phyloP scores from a whole-genome alignment of 2,113 vertebrate species.

The Suncus etruscus region DNA sequence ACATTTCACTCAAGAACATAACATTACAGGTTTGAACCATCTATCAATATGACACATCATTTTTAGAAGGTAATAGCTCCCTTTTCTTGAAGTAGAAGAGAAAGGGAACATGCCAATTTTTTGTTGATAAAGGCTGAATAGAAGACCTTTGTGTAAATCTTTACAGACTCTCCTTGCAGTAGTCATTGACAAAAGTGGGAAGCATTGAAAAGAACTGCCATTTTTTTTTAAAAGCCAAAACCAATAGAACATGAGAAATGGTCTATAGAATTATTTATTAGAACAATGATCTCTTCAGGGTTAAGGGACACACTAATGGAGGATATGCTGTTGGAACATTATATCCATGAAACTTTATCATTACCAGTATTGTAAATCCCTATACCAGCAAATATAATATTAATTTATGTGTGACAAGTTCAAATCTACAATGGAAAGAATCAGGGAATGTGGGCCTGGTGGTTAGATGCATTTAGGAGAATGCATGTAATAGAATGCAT shows the following conservation, averaged over 20 bases:
- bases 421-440: background rate
- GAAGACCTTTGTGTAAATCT: background rate
- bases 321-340: too few species aligned
- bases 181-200: background rate
- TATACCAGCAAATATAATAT: too few species aligned
- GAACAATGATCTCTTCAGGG: too few species aligned
- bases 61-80: background rate
- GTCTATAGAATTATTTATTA: too few species aligned
- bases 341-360: too few species aligned
- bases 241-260: background rate
- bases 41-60: conserved; percentile 34
- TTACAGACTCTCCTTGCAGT: background rate
- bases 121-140: background rate
- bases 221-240: background rate
- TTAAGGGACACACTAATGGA: too few species aligned
- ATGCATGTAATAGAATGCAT: too few species aligned
- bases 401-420: background rate
- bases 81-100: conserved; percentile 2
- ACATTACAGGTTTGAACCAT: background rate
- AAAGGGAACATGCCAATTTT: background rate
- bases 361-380: too few species aligned
- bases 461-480: background rate
- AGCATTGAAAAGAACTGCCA: background rate
- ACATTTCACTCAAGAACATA: conserved; percentile 23
- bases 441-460: rapidly evolving